phyloP scores from a whole-genome alignment of 2,113 vertebrate species.

The Centropristis striata region DNA sequence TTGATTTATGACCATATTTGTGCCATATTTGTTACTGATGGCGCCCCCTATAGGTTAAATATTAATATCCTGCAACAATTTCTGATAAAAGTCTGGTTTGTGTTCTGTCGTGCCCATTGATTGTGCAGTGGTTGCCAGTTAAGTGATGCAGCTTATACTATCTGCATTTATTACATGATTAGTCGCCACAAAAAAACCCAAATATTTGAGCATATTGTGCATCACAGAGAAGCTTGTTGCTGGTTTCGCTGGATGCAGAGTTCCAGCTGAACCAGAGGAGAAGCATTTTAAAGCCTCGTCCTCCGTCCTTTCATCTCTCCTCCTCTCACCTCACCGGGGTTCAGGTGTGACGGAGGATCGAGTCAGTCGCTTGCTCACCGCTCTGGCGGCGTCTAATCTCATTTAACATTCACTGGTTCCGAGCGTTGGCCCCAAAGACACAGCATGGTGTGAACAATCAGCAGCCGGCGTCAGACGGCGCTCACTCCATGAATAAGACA shows the following conservation, averaged over 20 bases:
- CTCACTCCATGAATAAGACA: constrained; percentile 79
- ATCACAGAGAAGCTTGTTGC: constrained; percentile 1
- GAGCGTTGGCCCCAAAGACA: constrained; percentile 56
- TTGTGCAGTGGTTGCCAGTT: too few relatives aligned
- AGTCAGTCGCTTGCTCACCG: constrained; percentile 13
- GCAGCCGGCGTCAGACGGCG: constrained; percentile 67
- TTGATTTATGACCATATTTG: too few relatives aligned
- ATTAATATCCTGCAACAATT: too few relatives aligned
- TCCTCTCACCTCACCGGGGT: constrained; percentile 13
- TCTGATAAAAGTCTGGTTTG: too few relatives aligned
- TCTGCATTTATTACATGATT: not conserved
- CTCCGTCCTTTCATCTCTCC: constrained; percentile 22
- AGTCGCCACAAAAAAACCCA: not conserved
- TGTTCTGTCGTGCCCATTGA: too few relatives aligned
- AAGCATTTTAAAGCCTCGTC: not conserved
- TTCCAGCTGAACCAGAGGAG: not conserved
- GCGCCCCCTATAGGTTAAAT: too few relatives aligned
- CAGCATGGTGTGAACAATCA: constrained; percentile 71
- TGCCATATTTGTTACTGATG: too few relatives aligned
- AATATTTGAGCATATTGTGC: not conserved
- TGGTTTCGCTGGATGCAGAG: constrained; percentile 7
- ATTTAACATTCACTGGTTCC: constrained; percentile 57
- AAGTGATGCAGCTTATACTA: too few relatives aligned
- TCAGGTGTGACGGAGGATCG: constrained; percentile 34
- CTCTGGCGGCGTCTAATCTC: constrained; percentile 43